Conservation (phyloP, 2,797 vertebrate species). For the Vultur gryphus region DNA sequence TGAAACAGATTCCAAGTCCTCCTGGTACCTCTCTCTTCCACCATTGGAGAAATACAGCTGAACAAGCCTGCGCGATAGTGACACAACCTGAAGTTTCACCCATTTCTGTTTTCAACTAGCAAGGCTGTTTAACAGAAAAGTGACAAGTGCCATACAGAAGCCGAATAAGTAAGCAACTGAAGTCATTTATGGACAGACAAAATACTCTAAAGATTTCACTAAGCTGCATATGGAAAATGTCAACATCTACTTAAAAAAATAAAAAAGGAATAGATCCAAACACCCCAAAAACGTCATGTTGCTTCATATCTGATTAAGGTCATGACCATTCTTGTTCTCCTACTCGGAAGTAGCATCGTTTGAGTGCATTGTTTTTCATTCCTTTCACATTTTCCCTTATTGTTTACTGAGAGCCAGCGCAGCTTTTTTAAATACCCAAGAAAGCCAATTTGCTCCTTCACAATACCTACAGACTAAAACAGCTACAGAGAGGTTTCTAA, state of each 20-base stretch:
- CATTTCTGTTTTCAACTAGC: background rate
- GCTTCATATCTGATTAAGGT: background rate
- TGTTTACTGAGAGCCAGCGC: background rate
- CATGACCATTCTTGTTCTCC: background rate
- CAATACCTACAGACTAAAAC: background rate
- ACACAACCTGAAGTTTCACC: background rate
- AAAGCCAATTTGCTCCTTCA: background rate
- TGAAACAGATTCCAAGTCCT: background rate
- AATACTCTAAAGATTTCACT: background rate
- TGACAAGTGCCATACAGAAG: background rate
- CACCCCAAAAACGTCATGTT: background rate
- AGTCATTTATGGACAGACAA: background rate
- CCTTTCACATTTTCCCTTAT: background rate
- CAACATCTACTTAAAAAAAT: background rate
- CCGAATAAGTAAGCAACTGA: background rate
- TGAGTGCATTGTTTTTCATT: background rate
- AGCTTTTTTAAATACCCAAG: background rate
- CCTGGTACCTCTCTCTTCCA: background rate
- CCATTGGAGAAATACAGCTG: background rate
- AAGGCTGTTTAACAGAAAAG: background rate
- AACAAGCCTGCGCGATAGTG: accelerated
- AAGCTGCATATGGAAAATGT: background rate
- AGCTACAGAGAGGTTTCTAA: background rate
- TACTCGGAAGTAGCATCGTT: background rate
- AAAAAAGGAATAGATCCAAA: background rate